These are phyloP conservation scores for Dusona sp. DNA, from an alignment of 2,888 invertebrate species.

Conservation along the genomic window DNA sequence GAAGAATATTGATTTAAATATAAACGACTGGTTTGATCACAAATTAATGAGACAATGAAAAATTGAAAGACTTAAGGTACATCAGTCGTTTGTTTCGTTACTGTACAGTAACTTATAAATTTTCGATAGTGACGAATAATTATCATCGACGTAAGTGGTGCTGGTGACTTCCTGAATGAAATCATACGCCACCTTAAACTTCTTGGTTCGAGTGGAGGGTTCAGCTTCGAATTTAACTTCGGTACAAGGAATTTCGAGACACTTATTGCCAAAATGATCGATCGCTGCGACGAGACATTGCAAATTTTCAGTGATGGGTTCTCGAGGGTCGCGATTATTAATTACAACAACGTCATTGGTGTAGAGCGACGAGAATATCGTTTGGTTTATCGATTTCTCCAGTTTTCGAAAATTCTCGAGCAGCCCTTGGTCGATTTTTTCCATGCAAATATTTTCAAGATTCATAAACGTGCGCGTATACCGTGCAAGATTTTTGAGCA, in stretches of 20 bases:
- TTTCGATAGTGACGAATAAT: slow-evolving; percentile 34
- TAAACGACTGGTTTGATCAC: background rate
- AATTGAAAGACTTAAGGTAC: slow-evolving; percentile 2
- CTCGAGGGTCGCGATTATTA: slow-evolving; percentile 48
- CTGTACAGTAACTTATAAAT: slow-evolving; percentile 51
- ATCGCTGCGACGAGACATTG: slow-evolving; percentile 58
- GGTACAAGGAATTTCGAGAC: slow-evolving; percentile 48
- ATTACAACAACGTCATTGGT: slow-evolving; percentile 49
- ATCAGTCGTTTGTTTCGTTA: slow-evolving; percentile 11
- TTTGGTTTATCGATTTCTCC: slow-evolving; percentile 54
- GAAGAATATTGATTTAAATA: background rate
- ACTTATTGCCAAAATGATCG: slow-evolving; percentile 69
- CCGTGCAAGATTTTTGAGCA: slow-evolving; percentile 72
- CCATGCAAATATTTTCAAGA: slow-evolving; percentile 43
- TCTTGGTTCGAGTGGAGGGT: slow-evolving; percentile 19
- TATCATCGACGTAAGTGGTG: slow-evolving; percentile 47
- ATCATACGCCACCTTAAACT: slow-evolving; percentile 55
- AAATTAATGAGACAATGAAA: background rate
- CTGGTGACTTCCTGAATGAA: slow-evolving; percentile 62
- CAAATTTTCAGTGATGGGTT: slow-evolving; percentile 47
- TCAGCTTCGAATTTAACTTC: slow-evolving; percentile 17
- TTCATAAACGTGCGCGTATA: slow-evolving; percentile 66
- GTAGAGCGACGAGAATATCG: slow-evolving; percentile 63
- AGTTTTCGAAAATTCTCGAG: slow-evolving; percentile 64
- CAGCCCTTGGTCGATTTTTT: slow-evolving; percentile 62